Evolutionary conservation across 2,113 vertebrate genomes (phyloP).

Genomic region (Panthera tigris): DNA sequence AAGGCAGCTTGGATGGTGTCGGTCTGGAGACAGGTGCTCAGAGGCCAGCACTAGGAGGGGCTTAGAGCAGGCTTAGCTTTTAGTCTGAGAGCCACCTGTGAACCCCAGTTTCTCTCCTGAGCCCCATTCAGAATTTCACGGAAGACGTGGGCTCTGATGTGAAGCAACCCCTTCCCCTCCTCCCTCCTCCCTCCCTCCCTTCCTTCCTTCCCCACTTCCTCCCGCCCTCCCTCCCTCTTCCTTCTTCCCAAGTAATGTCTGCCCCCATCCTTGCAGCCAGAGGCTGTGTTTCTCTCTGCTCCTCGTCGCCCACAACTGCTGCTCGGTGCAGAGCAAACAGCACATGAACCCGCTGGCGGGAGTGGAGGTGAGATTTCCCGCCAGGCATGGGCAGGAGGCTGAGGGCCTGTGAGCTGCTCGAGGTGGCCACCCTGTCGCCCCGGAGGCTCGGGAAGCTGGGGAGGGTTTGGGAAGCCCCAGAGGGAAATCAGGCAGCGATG

Average conservation of each 20-base stretch:
- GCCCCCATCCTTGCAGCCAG: not conserved
- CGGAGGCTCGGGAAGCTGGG: too few species aligned
- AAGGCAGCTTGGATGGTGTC: not conserved
- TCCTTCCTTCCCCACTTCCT: not conserved
- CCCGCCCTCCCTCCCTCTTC: not conserved
- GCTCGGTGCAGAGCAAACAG: accelerated
- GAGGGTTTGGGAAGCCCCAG: not conserved
- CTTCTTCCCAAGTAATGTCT: too few species aligned
- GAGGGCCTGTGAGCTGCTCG: not conserved
- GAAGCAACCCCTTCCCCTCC: not conserved
- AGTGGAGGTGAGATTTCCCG: not conserved
- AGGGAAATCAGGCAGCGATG: not conserved
- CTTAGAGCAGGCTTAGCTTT: too few species aligned
- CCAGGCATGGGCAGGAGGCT: not conserved
- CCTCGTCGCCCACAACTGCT: not conserved
- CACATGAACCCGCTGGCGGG: not conserved
- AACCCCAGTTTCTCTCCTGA: too few species aligned
- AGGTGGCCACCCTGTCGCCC: not conserved
- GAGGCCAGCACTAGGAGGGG: not conserved
- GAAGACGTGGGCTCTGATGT: not conserved
- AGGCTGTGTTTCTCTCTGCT: not conserved
- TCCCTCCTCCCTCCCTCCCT: not conserved
- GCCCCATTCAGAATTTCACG: accelerated
- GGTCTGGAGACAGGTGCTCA: not conserved
- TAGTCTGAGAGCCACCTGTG: too few species aligned